A percentile compares a stretch with the other conserved stretches of the same genome.
These are phyloP conservation scores for Drosophila pandora DNA, from an alignment of 1,140 invertebrate species.

Conservation along the genomic window DNA sequence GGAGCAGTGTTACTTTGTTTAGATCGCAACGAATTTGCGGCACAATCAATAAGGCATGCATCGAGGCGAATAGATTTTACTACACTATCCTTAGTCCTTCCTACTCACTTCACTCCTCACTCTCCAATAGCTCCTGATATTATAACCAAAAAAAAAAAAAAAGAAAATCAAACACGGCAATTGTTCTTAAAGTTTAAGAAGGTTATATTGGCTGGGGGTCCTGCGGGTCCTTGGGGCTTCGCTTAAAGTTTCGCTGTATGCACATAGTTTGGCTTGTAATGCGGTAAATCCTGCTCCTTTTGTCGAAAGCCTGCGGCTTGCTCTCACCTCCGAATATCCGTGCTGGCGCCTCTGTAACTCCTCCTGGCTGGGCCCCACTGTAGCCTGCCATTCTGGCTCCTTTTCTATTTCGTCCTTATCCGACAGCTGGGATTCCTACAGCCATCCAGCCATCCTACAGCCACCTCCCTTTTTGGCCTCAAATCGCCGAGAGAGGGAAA, in stretches of 20 bases:
- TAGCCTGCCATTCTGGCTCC: conserved; percentile 2
- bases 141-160: neutral
- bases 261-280: conserved; percentile 56
- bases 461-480: neutral
- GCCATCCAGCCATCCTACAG: neutral
- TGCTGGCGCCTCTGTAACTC: conserved; percentile 7
- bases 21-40: conserved; percentile 47
- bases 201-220: conserved; percentile 32
- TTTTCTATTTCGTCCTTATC: conserved; percentile 16
- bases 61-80: conserved; percentile 9
- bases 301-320: conserved; percentile 50
- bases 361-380: conserved; percentile 4
- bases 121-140: neutral
- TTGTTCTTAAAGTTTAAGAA: conserved; percentile 7
- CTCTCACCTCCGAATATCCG: conserved; percentile 40
- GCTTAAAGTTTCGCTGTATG: conserved; percentile 46
- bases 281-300: conserved; percentile 40
- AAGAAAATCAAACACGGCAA: neutral
- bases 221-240: conserved; percentile 3
- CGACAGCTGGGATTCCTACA: conserved; percentile 26
- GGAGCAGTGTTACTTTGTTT: conserved; percentile 37
- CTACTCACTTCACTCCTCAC: neutral
- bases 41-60: conserved; percentile 61
- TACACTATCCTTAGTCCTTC: neutral
- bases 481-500: conserved; percentile 15